These are phyloP conservation scores for Aphrocallistes beatrix DNA, from an alignment of 37 sponge, comb jelly and placozoan genomes.

Conservation along the genomic window DNA sequence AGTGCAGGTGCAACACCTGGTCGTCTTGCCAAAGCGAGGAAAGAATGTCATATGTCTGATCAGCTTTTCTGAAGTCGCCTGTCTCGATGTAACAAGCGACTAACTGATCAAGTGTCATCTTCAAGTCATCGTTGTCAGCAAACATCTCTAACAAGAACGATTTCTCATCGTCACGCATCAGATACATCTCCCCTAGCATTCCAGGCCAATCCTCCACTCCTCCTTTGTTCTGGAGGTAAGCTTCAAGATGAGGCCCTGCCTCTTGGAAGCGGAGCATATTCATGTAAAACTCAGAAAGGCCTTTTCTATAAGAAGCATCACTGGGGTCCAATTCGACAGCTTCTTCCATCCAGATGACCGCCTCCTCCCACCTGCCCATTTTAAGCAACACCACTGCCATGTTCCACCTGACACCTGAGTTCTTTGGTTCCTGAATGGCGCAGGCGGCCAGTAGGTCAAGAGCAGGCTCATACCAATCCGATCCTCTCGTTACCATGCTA, in stretches of 20 bases:
- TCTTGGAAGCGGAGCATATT: constrained; percentile 19
- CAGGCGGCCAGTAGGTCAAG: constrained; percentile 55
- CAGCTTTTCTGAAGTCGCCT: constrained; percentile 36
- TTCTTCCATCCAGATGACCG: constrained; percentile 41
- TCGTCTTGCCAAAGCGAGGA: constrained; percentile 41
- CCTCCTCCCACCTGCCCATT: constrained; percentile 41
- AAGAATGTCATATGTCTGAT: constrained; percentile 50
- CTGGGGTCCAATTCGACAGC: constrained; percentile 32
- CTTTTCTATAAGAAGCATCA: constrained; percentile 31
- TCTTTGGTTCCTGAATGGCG: constrained; percentile 39
- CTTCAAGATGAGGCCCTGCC: constrained; percentile 38
- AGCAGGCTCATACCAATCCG: constrained; percentile 36
- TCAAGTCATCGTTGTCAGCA: constrained; percentile 33
- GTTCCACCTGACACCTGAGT: constrained; percentile 49
- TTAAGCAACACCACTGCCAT: constrained; percentile 47
- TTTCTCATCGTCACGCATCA: constrained; percentile 57
- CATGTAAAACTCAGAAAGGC: constrained; percentile 23
- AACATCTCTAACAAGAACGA: constrained; percentile 26
- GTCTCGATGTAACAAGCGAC: constrained; percentile 46
- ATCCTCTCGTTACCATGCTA: constrained; percentile 3
- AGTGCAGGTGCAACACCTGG: constrained; percentile 21
- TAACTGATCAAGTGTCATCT: constrained; percentile 26
- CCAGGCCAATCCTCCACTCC: constrained; percentile 32
- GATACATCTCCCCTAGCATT: constrained; percentile 39
- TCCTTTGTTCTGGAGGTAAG: constrained; percentile 39